These are phyloP conservation scores for Tetragnatha montana DNA, from an alignment of 2,888 invertebrate species.

Conservation along the genomic window DNA sequence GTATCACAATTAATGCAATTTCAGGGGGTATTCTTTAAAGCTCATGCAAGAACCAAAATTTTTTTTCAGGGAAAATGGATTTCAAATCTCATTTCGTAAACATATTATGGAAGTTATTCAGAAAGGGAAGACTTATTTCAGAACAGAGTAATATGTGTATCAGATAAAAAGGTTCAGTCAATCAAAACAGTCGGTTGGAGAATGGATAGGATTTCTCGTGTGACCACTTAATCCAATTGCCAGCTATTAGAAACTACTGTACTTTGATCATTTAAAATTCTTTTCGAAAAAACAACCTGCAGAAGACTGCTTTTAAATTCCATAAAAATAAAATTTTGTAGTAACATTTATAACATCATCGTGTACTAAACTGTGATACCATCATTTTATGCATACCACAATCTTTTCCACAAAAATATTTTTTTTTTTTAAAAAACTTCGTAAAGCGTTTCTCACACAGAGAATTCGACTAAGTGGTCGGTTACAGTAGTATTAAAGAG, in stretches of 20 bases:
- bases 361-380: too few species aligned
- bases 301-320: too few species aligned
- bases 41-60: neutral
- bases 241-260: too few species aligned
- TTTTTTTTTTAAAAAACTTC: too few species aligned
- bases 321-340: too few species aligned
- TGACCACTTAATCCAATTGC: constrained; percentile 36
- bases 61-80: neutral
- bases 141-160: neutral
- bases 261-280: too few species aligned
- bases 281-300: too few species aligned
- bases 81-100: constrained; percentile 20
- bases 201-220: neutral
- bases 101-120: neutral
- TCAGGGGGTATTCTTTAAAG: neutral
- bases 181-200: neutral
- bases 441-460: too few species aligned
- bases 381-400: too few species aligned
- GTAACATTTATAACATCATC: too few species aligned
- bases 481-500: constrained; percentile 32
- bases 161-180: neutral
- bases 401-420: too few species aligned
- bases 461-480: constrained; percentile 41
- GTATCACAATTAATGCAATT: neutral
- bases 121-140: neutral